These are phyloP conservation scores for Danio albolineatus DNA, from an alignment of 2,797 vertebrate genomes.

Conservation along the genomic window DNA sequence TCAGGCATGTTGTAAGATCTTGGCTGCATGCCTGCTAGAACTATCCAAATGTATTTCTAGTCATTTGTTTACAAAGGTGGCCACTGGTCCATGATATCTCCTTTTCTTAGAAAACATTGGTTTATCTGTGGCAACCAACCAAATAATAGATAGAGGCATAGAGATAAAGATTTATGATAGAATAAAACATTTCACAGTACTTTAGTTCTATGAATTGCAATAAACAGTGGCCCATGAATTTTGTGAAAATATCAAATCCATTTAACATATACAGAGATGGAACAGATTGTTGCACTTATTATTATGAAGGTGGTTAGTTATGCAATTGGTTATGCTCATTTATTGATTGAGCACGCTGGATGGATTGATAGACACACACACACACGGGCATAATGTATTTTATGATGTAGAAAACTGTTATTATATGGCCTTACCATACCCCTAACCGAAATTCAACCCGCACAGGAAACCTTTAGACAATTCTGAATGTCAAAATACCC, in stretches of 20 bases:
- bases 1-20: slow-evolving; percentile 53
- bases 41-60: slow-evolving; percentile 47
- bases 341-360: too few relatives aligned
- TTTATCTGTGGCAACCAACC: slow-evolving; percentile 26
- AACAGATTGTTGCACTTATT: neutral
- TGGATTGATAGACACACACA: too few relatives aligned
- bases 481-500: too few relatives aligned
- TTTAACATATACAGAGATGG: too few relatives aligned
- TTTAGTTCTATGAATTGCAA: slow-evolving; percentile 39
- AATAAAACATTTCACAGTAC: slow-evolving; percentile 46
- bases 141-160: slow-evolving; percentile 20
- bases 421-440: too few relatives aligned
- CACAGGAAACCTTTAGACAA: too few relatives aligned
- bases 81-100: slow-evolving; percentile 16
- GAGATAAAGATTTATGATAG: slow-evolving; percentile 40
- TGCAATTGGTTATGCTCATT: neutral
- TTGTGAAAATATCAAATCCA: slow-evolving; percentile 10
- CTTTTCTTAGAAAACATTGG: slow-evolving; percentile 36
- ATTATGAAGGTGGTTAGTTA: neutral
- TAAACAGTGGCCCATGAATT: slow-evolving; percentile 5
- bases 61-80: slow-evolving; percentile 57
- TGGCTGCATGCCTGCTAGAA: slow-evolving; percentile 54
- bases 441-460: too few relatives aligned
- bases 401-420: too few relatives aligned
- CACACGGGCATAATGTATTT: too few relatives aligned